Conservation (phyloP, 1,140 invertebrate species). For the Drosophila arizonae region DNA sequence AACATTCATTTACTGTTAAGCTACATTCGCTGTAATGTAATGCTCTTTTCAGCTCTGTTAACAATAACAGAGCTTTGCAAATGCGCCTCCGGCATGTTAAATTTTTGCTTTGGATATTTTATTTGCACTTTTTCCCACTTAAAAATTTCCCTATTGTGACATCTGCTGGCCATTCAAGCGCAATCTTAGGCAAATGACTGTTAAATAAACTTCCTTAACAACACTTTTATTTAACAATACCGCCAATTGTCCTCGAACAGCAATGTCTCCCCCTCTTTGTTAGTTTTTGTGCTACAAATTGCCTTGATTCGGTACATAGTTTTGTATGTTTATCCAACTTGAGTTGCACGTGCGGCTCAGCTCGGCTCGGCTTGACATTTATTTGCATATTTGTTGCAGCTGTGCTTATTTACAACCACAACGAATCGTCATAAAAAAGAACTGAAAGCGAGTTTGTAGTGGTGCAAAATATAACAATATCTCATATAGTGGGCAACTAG, state of each 20-base stretch:
- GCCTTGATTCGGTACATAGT: not conserved
- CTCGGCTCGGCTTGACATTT: slow-evolving; percentile 32
- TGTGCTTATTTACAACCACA: slow-evolving; percentile 72
- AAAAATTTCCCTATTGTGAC: no score
- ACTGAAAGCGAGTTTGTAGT: slow-evolving; percentile 28
- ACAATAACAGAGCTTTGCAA: not conserved
- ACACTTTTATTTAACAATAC: slow-evolving; percentile 20
- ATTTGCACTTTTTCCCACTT: no score
- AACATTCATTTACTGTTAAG: not conserved
- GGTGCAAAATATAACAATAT: slow-evolving; percentile 12
- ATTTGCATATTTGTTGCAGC: slow-evolving; percentile 76
- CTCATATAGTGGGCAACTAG: not conserved
- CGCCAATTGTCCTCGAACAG: slow-evolving; percentile 20
- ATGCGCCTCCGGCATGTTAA: not conserved
- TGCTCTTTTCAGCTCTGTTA: not conserved
- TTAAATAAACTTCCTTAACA: no score
- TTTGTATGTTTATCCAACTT: slow-evolving; percentile 12
- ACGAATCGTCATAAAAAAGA: slow-evolving; percentile 37
- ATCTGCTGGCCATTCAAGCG: no score
- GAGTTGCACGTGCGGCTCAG: slow-evolving; percentile 60
- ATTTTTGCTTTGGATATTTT: no score
- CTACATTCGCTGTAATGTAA: not conserved
- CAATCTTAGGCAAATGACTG: not conserved
- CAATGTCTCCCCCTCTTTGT: no score
- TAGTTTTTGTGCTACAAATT: not conserved